Percentiles rank a stretch among this genome's conserved stretches.
phyloP scores from a whole-genome alignment of 2,888 invertebrate genomes.

The Chesias legatella region DNA sequence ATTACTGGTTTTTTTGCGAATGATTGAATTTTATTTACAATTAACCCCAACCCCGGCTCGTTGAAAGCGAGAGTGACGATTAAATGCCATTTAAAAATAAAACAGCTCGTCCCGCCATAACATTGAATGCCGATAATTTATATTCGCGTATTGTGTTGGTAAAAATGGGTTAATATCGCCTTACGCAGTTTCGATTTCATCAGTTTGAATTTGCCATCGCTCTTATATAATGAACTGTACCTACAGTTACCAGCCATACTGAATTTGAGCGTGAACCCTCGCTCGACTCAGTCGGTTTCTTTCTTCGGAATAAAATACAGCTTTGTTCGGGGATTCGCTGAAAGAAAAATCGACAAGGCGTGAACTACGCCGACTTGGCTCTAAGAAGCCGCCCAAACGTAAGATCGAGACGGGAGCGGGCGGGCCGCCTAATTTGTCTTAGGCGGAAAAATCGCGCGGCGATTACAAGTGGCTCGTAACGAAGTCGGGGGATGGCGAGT shows the following conservation, averaged over 20 bases:
- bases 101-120: slow-evolving; percentile 64
- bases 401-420: slow-evolving; percentile 51
- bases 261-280: no score
- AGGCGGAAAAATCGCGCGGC: slow-evolving; percentile 79
- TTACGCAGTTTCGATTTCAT: slow-evolving; percentile 1
- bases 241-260: no score
- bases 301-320: neutral
- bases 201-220: neutral
- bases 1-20: slow-evolving; percentile 76
- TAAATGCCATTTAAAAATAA: slow-evolving; percentile 79
- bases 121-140: slow-evolving; percentile 54
- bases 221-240: slow-evolving; percentile 3
- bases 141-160: slow-evolving; percentile 32
- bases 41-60: slow-evolving; percentile 67
- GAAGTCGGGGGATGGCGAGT: slow-evolving; percentile 65
- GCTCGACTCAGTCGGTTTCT: no score
- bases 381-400: slow-evolving; percentile 68
- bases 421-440: slow-evolving; percentile 78
- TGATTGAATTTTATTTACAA: slow-evolving; percentile 81
- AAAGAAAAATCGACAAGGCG: slow-evolving; percentile 44
- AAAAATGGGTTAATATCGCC: slow-evolving; percentile 4
- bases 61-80: slow-evolving; percentile 75
- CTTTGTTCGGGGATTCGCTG: slow-evolving; percentile 15
- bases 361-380: slow-evolving; percentile 50
- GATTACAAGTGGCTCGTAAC: slow-evolving; percentile 81